Conservation (phyloP, 2,888 invertebrate genomes). For the Acrocera orbiculus region DNA sequence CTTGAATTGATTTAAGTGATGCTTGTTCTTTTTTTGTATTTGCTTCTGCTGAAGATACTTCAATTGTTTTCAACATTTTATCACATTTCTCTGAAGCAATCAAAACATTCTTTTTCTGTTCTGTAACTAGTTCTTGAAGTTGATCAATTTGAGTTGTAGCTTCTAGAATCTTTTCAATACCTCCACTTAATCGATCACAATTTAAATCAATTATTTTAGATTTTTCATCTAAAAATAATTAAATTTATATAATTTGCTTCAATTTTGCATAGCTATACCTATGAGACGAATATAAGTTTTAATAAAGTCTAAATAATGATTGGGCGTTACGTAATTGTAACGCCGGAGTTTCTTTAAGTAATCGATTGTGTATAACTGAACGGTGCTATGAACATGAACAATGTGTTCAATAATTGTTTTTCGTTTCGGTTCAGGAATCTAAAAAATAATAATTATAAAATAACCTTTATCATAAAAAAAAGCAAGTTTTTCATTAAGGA, state of each 20-base stretch:
- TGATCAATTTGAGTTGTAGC: conserved; percentile 66
- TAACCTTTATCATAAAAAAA: not conserved
- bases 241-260: not conserved
- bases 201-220: conserved; percentile 23
- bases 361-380: conserved; percentile 51
- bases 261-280: conserved; percentile 21
- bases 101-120: conserved; percentile 66
- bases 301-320: conserved; percentile 79
- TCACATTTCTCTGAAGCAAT: conserved; percentile 72
- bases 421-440: conserved; percentile 49
- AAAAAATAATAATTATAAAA: conserved; percentile 21
- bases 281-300: conserved; percentile 58
- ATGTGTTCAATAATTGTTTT: conserved; percentile 63
- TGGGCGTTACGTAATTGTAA: conserved; percentile 79
- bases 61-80: conserved; percentile 55
- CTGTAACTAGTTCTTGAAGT: conserved; percentile 60
- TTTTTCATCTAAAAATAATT: conserved; percentile 22
- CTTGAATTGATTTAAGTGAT: conserved; percentile 60
- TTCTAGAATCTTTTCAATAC: conserved; percentile 49
- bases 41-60: conserved; percentile 50
- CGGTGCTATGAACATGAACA: conserved; percentile 66
- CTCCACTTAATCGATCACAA: conserved; percentile 25
- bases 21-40: conserved; percentile 64
- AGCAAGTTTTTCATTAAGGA: no score
- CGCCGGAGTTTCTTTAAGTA: conserved; percentile 57